Percentiles rank a stretch among this genome's conserved stretches.
phyloP scores from a whole-genome alignment of 2,888 invertebrate genomes.

The Drosophila maculinotata region DNA sequence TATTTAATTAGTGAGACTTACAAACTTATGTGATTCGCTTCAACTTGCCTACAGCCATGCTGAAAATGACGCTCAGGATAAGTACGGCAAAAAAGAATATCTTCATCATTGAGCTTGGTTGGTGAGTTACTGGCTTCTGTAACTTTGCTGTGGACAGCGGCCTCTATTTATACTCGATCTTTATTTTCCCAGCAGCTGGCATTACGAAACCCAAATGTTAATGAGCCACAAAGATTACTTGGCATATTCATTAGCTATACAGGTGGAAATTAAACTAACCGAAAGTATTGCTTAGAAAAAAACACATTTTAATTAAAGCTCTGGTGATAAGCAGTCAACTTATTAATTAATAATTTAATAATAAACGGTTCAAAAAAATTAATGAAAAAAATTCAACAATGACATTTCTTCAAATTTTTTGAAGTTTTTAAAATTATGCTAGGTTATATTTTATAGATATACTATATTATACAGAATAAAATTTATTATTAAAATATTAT shows the following conservation, averaged over 20 bases:
- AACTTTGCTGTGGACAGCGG: neutral
- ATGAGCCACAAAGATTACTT: neutral
- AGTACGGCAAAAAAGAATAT: slow-evolving; percentile 47
- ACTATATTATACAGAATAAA: no score
- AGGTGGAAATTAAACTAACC: slow-evolving; percentile 13
- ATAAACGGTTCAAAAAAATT: neutral
- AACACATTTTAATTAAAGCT: slow-evolving; percentile 1
- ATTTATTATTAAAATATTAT: no score
- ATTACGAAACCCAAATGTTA: neutral
- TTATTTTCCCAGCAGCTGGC: neutral
- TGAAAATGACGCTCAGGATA: slow-evolving; percentile 53
- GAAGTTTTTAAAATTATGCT: no score
- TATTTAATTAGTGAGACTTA: neutral
- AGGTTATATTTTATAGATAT: no score
- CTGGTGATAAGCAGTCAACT: neutral
- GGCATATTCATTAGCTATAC: slow-evolving; percentile 11
- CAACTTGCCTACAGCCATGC: slow-evolving; percentile 53
- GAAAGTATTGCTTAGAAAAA: neutral
- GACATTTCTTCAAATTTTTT: no score
- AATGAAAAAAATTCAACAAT: no score
- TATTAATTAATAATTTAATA: neutral
- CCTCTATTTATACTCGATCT: slow-evolving; percentile 45
- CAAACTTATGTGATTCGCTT: neutral
- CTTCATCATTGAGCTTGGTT: slow-evolving; percentile 51
- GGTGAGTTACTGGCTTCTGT: slow-evolving; percentile 39